phyloP scores from a whole-genome alignment of 2,888 invertebrate genomes.

The Caenorhabditis doughertyi region DNA sequence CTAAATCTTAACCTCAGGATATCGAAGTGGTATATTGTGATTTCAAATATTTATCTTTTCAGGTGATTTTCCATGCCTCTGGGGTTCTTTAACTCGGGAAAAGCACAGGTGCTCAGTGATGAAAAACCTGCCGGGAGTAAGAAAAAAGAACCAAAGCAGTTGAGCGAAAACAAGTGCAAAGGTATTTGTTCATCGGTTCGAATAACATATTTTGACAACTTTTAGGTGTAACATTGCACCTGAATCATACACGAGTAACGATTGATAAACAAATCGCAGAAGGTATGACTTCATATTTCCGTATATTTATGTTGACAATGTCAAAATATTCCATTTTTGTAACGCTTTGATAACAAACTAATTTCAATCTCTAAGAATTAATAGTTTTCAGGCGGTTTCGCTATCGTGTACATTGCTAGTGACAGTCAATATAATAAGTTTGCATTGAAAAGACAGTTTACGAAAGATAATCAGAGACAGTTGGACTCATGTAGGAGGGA shows the following conservation, averaged over 20 bases:
- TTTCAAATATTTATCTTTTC: neutral
- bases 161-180: constrained; percentile 76
- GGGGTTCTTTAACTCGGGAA: constrained; percentile 72
- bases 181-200: constrained; percentile 53
- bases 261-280: constrained; percentile 81
- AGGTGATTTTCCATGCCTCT: constrained; percentile 71
- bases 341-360: neutral
- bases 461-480: constrained; percentile 89
- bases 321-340: neutral
- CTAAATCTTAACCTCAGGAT: no score
- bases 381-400: constrained; percentile 90
- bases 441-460: constrained; percentile 94
- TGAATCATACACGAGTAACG: constrained; percentile 74
- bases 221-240: constrained; percentile 56
- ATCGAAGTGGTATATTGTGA: neutral
- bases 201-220: constrained; percentile 1
- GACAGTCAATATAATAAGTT: constrained; percentile 87
- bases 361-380: neutral
- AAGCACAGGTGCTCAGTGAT: constrained; percentile 68
- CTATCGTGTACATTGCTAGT: constrained; percentile 92
- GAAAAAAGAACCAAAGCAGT: constrained; percentile 66
- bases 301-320: neutral
- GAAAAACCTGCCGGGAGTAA: constrained; percentile 47
- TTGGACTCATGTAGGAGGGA: constrained; percentile 92
- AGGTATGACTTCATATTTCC: constrained; percentile 73